Evolutionary conservation across 2,797 vertebrate genomes (phyloP).

Genomic region (Gouania willdenowi): DNA sequence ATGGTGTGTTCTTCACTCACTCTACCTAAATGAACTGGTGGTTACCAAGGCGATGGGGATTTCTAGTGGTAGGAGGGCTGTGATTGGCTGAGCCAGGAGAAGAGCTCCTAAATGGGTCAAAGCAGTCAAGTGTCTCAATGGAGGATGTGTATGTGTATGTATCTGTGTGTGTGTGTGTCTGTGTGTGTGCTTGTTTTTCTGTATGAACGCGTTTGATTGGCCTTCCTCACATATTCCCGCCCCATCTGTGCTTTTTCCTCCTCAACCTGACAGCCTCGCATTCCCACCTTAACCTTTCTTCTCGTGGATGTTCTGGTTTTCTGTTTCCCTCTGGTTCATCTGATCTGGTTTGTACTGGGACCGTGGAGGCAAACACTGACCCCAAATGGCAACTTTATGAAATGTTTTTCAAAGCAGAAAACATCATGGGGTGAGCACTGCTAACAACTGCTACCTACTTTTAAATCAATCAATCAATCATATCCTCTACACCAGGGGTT

Average conservation of each 20-base stretch:
- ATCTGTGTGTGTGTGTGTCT: conserved; percentile 18
- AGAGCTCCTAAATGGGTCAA: conserved; percentile 74
- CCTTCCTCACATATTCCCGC: no score
- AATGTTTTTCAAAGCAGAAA: conserved; percentile 17
- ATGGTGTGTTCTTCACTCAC: no score
- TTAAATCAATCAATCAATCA: no score
- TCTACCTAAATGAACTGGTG: conserved; percentile 65
- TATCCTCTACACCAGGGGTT: no score
- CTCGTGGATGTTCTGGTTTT: no score
- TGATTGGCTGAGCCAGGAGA: conserved; percentile 58
- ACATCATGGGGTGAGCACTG: no score
- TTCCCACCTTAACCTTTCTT: conserved; percentile 6
- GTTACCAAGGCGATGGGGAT: conserved; percentile 72
- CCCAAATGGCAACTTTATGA: conserved; percentile 56
- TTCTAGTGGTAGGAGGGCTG: conserved; percentile 49
- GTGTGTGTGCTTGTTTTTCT: conserved; percentile 18
- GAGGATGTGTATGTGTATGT: conserved; percentile 41
- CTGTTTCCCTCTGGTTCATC: no score
- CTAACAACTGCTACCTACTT: no score
- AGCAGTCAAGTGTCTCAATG: conserved; percentile 67
- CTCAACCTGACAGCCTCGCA: no score
- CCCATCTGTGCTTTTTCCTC: conserved; percentile 13
- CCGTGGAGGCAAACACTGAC: conserved; percentile 66
- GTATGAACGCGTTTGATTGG: conserved; percentile 20
- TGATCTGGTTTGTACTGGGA: conserved; percentile 29